These are phyloP conservation scores for Engraulis encrasicolus DNA, from an alignment of 2,113 vertebrate genomes.

Conservation along the genomic window DNA sequence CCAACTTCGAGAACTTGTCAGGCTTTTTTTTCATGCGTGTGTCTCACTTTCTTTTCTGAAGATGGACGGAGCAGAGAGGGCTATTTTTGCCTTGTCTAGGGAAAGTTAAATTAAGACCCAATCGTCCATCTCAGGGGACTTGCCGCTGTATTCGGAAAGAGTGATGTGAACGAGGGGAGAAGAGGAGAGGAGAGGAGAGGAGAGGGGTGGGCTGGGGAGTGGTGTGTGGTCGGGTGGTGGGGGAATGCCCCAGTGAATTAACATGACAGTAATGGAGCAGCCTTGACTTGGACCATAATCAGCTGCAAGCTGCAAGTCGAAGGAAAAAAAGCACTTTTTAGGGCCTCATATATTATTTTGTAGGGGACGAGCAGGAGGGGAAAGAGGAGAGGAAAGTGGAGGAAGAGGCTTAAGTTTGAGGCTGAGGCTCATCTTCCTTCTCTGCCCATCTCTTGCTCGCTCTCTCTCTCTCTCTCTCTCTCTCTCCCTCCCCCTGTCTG, in stretches of 20 bases:
- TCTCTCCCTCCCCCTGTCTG: too few species aligned
- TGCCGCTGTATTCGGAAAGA: constrained; percentile 40
- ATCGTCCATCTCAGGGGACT: constrained; percentile 29
- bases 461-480: too few species aligned
- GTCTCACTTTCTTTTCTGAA: constrained; percentile 41
- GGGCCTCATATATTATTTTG: constrained; percentile 40
- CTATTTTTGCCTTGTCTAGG: constrained; percentile 44
- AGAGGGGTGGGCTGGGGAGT: too few species aligned
- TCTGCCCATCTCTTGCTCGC: background rate
- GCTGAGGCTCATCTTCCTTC: constrained; percentile 18
- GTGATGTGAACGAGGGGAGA: background rate
- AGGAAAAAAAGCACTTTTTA: constrained; percentile 21
- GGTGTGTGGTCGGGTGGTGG: too few species aligned
- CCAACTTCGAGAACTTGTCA: constrained; percentile 7
- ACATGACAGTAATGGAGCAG: constrained; percentile 36
- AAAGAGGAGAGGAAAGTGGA: background rate
- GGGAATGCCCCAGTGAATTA: constrained; percentile 28
- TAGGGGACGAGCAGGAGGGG: background rate
- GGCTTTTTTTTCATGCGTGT: background rate
- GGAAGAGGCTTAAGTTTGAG: too few species aligned
- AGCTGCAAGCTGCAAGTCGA: background rate
- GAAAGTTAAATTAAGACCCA: constrained; percentile 56
- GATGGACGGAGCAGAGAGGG: constrained; percentile 47
- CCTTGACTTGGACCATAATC: constrained; percentile 42
- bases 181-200: too few species aligned